These are phyloP conservation scores for Noctua pronuba DNA, from an alignment of 2,888 invertebrate genomes.

Conservation along the genomic window DNA sequence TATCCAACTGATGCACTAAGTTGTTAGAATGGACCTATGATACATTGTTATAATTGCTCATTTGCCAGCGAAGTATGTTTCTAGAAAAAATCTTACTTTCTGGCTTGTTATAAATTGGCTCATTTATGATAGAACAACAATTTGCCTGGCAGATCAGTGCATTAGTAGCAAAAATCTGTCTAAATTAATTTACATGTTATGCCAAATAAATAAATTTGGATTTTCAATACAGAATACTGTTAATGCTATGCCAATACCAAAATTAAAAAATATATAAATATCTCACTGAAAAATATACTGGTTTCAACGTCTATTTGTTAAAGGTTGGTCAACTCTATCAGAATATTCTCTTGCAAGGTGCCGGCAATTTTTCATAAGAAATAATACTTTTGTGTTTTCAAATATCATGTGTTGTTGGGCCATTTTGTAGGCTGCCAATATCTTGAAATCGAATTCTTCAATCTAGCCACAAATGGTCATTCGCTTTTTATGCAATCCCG, in stretches of 20 bases:
- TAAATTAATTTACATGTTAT: slow-evolving; percentile 3
- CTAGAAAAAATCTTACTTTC: background rate
- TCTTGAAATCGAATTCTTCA: background rate
- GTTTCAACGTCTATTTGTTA: slow-evolving; percentile 20
- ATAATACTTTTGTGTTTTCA: slow-evolving; percentile 50
- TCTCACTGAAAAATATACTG: slow-evolving; percentile 66
- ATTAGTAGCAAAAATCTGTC: slow-evolving; percentile 2
- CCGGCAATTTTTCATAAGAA: slow-evolving; percentile 52
- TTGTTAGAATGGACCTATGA: background rate
- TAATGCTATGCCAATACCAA: slow-evolving; percentile 67
- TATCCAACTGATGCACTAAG: slow-evolving; percentile 3
- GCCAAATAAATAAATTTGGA: slow-evolving; percentile 63
- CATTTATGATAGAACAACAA: background rate
- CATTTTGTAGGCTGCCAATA: slow-evolving; percentile 4
- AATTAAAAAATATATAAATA: slow-evolving; percentile 54
- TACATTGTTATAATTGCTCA: background rate
- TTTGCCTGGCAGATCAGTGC: background rate
- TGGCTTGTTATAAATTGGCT: background rate
- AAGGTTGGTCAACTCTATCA: slow-evolving; percentile 23
- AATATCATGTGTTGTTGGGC: slow-evolving; percentile 18
- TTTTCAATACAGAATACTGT: slow-evolving; percentile 64
- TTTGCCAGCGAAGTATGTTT: background rate
- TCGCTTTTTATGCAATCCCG: background rate
- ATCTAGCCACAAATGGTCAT: background rate
- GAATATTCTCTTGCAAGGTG: slow-evolving; percentile 37